These are phyloP conservation scores for Esperia sulphurella DNA, from an alignment of 2,888 invertebrate genomes.

Conservation along the genomic window DNA sequence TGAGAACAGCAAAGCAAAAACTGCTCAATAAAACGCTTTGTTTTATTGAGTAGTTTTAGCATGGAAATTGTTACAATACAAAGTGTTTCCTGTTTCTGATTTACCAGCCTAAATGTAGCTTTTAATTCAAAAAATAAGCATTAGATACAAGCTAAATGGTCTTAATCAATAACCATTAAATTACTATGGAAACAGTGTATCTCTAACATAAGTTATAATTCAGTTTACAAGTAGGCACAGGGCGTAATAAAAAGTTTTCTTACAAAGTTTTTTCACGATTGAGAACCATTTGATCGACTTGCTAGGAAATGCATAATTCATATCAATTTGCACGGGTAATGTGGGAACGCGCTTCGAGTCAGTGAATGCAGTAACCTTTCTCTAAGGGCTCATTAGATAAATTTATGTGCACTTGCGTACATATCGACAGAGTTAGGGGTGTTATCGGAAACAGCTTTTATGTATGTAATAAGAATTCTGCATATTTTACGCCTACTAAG, in stretches of 20 bases:
- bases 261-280: constrained; percentile 36
- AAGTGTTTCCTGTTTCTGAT: neutral
- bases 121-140: constrained; percentile 1
- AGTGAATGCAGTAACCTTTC: constrained; percentile 53
- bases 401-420: constrained; percentile 42
- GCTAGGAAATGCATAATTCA: constrained; percentile 54
- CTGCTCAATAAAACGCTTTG: too few relatives aligned
- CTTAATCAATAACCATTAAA: constrained; percentile 8
- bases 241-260: constrained; percentile 46
- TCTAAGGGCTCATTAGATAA: constrained; percentile 52
- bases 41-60: too few relatives aligned
- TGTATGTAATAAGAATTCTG: constrained; percentile 13
- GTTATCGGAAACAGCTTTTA: constrained; percentile 33
- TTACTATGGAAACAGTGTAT: constrained; percentile 7
- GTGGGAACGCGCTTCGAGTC: constrained; percentile 51
- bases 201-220: constrained; percentile 28
- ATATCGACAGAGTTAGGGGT: constrained; percentile 23
- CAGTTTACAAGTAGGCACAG: constrained; percentile 34
- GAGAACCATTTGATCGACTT: constrained; percentile 45
- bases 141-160: constrained; percentile 4
- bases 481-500: constrained; percentile 27
- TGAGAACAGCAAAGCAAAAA: too few relatives aligned
- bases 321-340: constrained; percentile 57
- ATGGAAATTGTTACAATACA: neutral
- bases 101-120: neutral